Conservation (phyloP, 2,888 invertebrate genomes). For the Cataglyphis altisquamis region DNA sequence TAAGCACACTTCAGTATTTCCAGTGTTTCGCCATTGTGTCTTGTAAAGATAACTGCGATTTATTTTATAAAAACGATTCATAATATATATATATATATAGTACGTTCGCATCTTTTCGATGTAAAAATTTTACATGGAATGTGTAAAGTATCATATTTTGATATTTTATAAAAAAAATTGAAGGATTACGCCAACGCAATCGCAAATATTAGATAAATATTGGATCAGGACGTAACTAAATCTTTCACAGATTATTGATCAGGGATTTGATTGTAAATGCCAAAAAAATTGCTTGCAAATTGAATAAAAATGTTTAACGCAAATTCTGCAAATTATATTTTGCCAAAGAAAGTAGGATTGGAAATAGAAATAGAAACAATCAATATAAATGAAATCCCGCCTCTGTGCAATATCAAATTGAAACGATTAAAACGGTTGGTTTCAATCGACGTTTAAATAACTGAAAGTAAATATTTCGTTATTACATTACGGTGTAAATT, state of each 20-base stretch:
- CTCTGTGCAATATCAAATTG: background rate
- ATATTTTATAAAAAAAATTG: background rate
- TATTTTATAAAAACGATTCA: background rate
- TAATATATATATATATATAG: background rate
- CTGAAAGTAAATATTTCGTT: slow-evolving; percentile 24
- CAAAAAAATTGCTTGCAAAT: background rate
- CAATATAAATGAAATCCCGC: background rate
- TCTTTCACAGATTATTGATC: slow-evolving; percentile 10
- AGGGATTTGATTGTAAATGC: slow-evolving; percentile 11
- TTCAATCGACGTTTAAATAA: slow-evolving; percentile 20
- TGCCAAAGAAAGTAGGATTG: background rate
- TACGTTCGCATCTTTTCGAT: background rate
- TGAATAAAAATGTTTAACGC: background rate
- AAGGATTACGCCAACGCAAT: slow-evolving; percentile 9
- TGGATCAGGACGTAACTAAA: background rate
- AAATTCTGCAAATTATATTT: slow-evolving; percentile 15
- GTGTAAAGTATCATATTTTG: slow-evolving; percentile 8
- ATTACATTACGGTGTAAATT: slow-evolving; percentile 1
- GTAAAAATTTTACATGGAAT: background rate
- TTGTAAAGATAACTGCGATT: slow-evolving; percentile 25
- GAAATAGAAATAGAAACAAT: slow-evolving; percentile 8
- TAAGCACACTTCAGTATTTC: background rate
- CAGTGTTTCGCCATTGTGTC: background rate
- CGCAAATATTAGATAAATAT: slow-evolving; percentile 18
- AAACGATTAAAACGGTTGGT: slow-evolving; percentile 9